Conservation (phyloP, 2,113 vertebrate species). For the Corynorhinus townsendii region DNA sequence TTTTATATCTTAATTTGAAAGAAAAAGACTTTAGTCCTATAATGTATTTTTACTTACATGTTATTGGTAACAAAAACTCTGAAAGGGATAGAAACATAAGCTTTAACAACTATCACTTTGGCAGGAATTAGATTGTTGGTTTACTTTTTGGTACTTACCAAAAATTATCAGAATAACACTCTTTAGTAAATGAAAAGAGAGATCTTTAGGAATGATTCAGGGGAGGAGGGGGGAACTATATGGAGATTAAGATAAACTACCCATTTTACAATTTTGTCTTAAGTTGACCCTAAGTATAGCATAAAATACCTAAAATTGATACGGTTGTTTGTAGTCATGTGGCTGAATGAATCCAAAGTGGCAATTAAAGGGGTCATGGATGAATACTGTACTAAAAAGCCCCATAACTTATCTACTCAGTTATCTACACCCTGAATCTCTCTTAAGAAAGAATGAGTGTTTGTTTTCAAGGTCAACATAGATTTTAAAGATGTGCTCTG, state of each 20-base stretch:
- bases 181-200: neutral
- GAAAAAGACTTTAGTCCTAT: neutral
- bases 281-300: neutral
- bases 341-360: neutral
- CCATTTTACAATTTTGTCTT: neutral
- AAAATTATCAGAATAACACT: neutral
- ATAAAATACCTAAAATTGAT: neutral
- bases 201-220: neutral
- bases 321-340: neutral
- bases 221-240: neutral
- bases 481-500: neutral
- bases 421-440: neutral
- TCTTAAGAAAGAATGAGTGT: neutral
- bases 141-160: neutral
- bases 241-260: neutral
- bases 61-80: neutral
- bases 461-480: neutral
- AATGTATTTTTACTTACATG: neutral
- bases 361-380: neutral
- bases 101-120: neutral
- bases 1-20: neutral
- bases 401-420: neutral
- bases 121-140: neutral
- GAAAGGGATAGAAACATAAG: neutral
- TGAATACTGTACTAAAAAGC: neutral